Base-by-base conservation (phyloP, 1,140 invertebrate species). In the Metopolophium dirhodum region DNA sequence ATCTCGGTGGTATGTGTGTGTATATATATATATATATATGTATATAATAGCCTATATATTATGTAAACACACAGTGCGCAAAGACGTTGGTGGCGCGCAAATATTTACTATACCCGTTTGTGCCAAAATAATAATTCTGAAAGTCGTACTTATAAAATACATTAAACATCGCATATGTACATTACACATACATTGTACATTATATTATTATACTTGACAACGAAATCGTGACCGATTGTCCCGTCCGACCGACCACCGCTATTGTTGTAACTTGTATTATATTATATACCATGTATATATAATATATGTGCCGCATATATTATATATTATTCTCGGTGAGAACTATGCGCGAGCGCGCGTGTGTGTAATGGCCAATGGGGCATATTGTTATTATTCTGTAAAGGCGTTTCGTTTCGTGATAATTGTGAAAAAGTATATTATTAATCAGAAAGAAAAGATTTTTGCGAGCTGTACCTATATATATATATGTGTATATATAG, bases 61-160 rank as follows among this genome's bases (percentile, higher is more conserved):
- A 82, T 37, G 45, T 9, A 3, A 7, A 49, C 7, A 87, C 30
- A 49, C 26, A 1, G 37, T 1, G 37, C 22, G 8, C 26, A 35
- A 2, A 35, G 1, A n/a, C 41, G 26, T 41, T 45, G 23, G 23
- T 30, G 30, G 86, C 20, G 8, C 86, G 47, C 86, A 88, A 51
- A 88, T 51, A 88, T 88, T 88, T 88, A 88, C 86, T 51, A 88
- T 51, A 88, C 86, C 8, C 45, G 86, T 51, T 88, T 51, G 86
- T 51, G 86, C 47, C 86, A 35, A 88, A 88, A 87, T 87, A 88
- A 87, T 87, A 87, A 88, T 88, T 51, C 30, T 88, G 7, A 51
- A 88, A 51, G n/a, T 51, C 18, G 30, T 51, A 45, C 41, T 41
- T 45, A 86, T 30, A 86, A 83, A 37, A 83, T 83, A 83, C n/a